These are phyloP conservation scores for Cossypha niveicapilla DNA, from an alignment of 2,797 vertebrate species.

Conservation along the genomic window DNA sequence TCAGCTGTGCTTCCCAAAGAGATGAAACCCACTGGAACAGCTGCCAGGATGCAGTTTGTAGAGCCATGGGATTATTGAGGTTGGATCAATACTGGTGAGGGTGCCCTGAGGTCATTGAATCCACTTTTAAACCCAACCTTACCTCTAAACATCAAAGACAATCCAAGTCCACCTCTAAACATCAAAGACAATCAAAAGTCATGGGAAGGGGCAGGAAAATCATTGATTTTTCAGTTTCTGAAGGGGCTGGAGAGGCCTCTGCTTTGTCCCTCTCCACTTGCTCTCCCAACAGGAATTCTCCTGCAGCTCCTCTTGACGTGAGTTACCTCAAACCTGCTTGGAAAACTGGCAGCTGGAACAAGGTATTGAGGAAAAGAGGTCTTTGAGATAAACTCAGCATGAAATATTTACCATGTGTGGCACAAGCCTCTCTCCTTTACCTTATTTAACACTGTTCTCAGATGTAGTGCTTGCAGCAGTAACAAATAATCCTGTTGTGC, in stretches of 20 bases:
- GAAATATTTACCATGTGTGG: neutral
- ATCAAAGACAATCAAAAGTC: neutral
- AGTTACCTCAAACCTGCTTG: neutral
- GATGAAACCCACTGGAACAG: neutral
- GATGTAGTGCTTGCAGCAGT: neutral
- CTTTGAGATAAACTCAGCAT: neutral
- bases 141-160: neutral
- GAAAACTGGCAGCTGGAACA: neutral
- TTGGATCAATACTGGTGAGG: neutral
- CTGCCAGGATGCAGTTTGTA: neutral
- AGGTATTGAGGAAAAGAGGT: neutral
- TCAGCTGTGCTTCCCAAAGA: neutral
- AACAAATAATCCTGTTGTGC: neutral
- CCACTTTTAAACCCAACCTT: accelerated
- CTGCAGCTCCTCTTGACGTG: neutral
- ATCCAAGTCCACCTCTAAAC: neutral
- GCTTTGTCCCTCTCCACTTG: neutral
- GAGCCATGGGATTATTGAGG: no score
- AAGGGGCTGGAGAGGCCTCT: neutral
- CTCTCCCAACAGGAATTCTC: neutral
- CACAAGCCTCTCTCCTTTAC: neutral
- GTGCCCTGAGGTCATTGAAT: neutral
- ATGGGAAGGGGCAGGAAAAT: neutral
- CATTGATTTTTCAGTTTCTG: neutral
- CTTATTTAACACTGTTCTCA: neutral